Percentiles rank a stretch among this genome's conserved stretches.
Conservation (phyloP, 2,797 vertebrate species). For the Euphonia xanthogaster region DNA sequence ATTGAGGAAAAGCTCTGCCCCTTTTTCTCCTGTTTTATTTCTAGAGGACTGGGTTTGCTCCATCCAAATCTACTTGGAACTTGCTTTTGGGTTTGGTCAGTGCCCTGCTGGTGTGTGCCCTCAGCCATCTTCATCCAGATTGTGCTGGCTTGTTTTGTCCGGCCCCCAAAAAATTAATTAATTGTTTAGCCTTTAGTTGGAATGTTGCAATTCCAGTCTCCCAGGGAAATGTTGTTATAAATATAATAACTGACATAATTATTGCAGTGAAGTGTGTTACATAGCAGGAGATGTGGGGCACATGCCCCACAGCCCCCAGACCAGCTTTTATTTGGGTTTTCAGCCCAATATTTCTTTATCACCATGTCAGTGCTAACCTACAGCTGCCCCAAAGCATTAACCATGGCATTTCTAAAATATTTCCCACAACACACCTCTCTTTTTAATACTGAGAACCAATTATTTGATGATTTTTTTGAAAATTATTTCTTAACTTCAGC, state of each 20-base stretch:
- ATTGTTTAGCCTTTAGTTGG: constrained; percentile 39
- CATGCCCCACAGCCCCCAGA: neutral
- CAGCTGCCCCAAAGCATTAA: neutral
- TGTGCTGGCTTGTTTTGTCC: constrained; percentile 5
- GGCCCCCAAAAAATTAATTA: neutral
- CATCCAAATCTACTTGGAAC: neutral
- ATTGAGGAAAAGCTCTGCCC: neutral
- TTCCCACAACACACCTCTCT: neutral
- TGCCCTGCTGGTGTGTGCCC: neutral
- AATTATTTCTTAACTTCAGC: neutral
- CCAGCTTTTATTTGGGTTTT: neutral
- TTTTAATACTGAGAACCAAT: neutral
- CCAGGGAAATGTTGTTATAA: constrained; percentile 24
- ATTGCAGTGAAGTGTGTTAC: neutral
- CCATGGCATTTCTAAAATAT: neutral
- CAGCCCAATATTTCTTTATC: neutral
- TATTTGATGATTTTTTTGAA: neutral
- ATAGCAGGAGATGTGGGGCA: neutral
- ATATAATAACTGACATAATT: constrained; percentile 12
- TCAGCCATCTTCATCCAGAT: neutral
- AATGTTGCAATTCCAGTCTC: constrained; percentile 61
- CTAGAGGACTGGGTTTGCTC: neutral
- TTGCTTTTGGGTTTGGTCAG: neutral
- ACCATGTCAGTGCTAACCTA: neutral
- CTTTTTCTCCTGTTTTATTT: neutral